Evolutionary conservation across 1,140 invertebrate species (phyloP), one percentile per base, ranked within the genome.

Genomic region (Pseudomyrmex gracilis): DNA sequence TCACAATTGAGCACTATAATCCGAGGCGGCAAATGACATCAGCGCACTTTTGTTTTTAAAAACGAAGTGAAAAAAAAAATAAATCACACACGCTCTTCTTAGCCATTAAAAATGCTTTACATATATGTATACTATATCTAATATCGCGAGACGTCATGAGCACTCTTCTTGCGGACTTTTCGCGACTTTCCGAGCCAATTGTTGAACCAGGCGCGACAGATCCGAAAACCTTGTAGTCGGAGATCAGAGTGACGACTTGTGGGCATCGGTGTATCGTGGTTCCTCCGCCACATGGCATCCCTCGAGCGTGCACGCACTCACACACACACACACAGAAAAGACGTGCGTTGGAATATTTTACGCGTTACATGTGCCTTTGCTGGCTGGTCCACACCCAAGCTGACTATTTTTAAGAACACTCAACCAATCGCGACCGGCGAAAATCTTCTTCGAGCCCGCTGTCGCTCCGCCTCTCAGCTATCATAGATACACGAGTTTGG

Each of bases 351-450:
- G 58, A 74, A 85, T 71, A 85, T 58, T 89, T 84, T 87, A 89
- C 84, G 87, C 87, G 80, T 86, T 84, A 67, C 87, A 85, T 89
- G 82, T 85, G 49, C 15, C 43, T 66, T 86, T 85, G 87, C n/a
- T 70, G 91, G 91, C 91, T 34, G 34, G 34, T 34, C 34, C 89
- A 91, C 91, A 92, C 91, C 91, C 90, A 90, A 86, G 82, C 71
- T 84, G 88, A 93, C 92, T 93, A 94, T 94, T 94, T 94, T 93
- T 92, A 87, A 88, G 91, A 84, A 84, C 85, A 45, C 67, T 70
- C 87, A 83, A 85, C 93, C 93, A 94, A 94, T 93, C 89, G 90
- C 77, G 57, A 67, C 67, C 70, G 51, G 55, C 53, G 83, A 89
- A 90, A 91, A 92, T 90, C 80, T 61, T 89, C 90, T 70, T 91